Base-by-base conservation (phyloP, 2,888 invertebrate genomes). In the Drosophila pseudotakahashii region DNA sequence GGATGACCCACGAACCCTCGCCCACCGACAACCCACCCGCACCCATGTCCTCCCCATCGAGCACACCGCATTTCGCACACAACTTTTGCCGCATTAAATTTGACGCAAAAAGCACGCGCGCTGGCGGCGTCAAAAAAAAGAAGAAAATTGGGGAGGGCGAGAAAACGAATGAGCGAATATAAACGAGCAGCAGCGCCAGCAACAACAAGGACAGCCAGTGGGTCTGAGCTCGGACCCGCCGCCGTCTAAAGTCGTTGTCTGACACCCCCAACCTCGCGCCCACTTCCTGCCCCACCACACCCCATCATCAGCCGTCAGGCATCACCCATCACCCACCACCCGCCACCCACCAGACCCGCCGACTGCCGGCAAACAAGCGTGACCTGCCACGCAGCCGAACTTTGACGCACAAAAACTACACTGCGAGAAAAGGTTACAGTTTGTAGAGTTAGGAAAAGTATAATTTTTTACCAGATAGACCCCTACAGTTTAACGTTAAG, bases 61-160 rank as follows among this genome's bases (percentile, higher is more conserved):
- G 53, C 47, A 41, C 62, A 59, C 67, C 64, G 66, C 66, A 67
- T 41, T 67, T 63, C 66, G 67, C 69, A 69, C 69, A 81, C 71
- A 84, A 84, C 74, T 81, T 81, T 73, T 84, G 73, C 71, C 81
- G 78, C 80, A 76, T 73, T 73, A 73, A 73, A 73, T 73, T 73
- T 61, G 67, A 73, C 60, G 73, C 73, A 73, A 58, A 75, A 73
- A 75, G 69, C 59, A 73, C 68, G 73, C 62, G 74, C 62, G 54
- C 53, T 64, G 81, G 69, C 75, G 37, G 55, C 39, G 71, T 66
- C 61, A 58, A 67, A 66, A 23, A 37, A 55, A 41, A 37, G 34
- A n/a, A 5, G 7, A 19, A n/a, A n/a, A 9, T 5, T 16, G 44
- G 6, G 26, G 14, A 32, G 45, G 30, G 37, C 23, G 36, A 32